phyloP scores from a whole-genome alignment of 1,140 invertebrate species.

The Zaprionus camerounensis region DNA sequence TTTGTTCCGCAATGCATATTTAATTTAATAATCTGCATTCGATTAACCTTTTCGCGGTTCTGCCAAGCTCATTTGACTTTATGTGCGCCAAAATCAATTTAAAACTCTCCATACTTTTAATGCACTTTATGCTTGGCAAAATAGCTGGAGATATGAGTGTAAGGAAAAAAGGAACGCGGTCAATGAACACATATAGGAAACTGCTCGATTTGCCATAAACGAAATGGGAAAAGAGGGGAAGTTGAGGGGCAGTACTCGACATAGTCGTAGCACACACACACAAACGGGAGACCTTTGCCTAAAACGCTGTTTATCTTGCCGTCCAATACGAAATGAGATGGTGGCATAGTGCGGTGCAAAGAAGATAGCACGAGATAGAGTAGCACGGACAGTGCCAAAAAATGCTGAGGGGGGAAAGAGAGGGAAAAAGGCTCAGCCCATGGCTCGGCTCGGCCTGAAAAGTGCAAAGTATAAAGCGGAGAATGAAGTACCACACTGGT shows the following conservation, averaged over 20 bases:
- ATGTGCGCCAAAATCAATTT: slow-evolving; percentile 68
- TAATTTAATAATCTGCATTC: neutral
- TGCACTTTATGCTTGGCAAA: slow-evolving; percentile 53
- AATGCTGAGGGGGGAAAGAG: neutral
- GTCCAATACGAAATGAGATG: slow-evolving; percentile 36
- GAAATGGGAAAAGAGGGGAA: slow-evolving; percentile 33
- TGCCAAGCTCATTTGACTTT: slow-evolving; percentile 73
- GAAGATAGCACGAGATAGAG: neutral
- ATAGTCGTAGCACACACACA: slow-evolving; percentile 19
- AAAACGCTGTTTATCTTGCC: slow-evolving; percentile 79
- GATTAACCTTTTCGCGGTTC: slow-evolving; percentile 34
- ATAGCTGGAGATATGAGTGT: slow-evolving; percentile 9
- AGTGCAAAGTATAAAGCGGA: slow-evolving; percentile 67
- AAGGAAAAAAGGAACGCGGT: slow-evolving; percentile 48
- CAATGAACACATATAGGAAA: slow-evolving; percentile 71
- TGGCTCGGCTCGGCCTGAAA: slow-evolving; percentile 39
- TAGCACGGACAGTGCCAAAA: slow-evolving; percentile 61
- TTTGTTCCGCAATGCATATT: neutral
- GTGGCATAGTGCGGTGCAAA: slow-evolving; percentile 11
- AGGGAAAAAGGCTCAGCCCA: neutral
- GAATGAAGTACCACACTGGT: slow-evolving; percentile 71
- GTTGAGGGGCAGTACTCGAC: slow-evolving; percentile 44
- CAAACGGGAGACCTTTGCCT: slow-evolving; percentile 63
- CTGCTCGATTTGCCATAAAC: slow-evolving; percentile 29
- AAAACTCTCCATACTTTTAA: slow-evolving; percentile 61